phyloP scores from a whole-genome alignment of 2,113 vertebrate genomes.

The Xyrauchen texanus region DNA sequence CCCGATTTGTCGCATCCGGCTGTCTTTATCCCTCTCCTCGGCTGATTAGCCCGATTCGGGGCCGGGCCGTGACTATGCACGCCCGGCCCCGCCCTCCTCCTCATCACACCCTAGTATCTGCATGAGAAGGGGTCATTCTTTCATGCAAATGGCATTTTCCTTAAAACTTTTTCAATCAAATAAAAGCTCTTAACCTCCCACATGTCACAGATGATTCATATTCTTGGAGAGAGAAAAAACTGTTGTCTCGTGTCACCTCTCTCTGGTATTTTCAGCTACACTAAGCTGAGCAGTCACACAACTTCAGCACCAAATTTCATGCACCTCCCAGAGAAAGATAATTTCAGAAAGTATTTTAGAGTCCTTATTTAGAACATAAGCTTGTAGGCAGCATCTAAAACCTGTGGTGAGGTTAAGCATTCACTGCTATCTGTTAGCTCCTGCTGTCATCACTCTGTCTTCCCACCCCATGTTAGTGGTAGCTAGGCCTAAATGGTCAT shows the following conservation, averaged over 20 bases:
- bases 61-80: too few relatives aligned
- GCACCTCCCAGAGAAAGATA: slow-evolving; percentile 17
- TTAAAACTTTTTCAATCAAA: background rate
- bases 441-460: slow-evolving; percentile 2
- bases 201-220: slow-evolving; percentile 34
- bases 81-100: too few relatives aligned
- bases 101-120: too few relatives aligned
- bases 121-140: background rate
- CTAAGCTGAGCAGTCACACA: slow-evolving; percentile 6
- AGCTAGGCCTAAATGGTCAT: slow-evolving; percentile 40
- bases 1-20: too few relatives aligned
- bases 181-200: slow-evolving; percentile 27
- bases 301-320: slow-evolving; percentile 22
- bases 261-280: slow-evolving; percentile 22
- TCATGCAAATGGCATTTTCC: background rate
- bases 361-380: slow-evolving; percentile 30
- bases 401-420: slow-evolving; percentile 14
- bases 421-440: slow-evolving; percentile 11
- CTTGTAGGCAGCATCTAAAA: slow-evolving; percentile 13
- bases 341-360: background rate
- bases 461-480: slow-evolving; percentile 6
- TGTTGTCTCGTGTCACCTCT: background rate
- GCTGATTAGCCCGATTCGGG: too few relatives aligned
- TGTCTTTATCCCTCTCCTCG: too few relatives aligned
- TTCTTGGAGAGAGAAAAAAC: slow-evolving; percentile 3